phyloP scores from a whole-genome alignment of 2,797 vertebrate genomes.

The Chrysocyon brachyurus region DNA sequence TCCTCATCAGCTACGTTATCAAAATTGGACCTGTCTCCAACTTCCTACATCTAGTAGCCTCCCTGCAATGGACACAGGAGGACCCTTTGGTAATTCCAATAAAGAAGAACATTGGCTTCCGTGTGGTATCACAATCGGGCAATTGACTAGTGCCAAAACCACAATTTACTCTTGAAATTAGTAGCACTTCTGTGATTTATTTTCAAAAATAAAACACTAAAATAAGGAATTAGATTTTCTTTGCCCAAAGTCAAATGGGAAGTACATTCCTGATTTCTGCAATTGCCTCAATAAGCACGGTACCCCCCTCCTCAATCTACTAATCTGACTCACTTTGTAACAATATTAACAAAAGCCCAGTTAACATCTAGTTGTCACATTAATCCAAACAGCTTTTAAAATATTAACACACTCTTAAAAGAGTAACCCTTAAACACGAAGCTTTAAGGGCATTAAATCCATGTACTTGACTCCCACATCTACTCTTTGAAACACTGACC shows the following conservation, averaged over 20 bases:
- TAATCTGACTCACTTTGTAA: background rate
- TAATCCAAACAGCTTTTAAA: background rate
- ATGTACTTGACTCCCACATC: accelerated
- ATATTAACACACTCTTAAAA: background rate
- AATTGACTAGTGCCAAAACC: background rate
- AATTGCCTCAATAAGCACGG: background rate
- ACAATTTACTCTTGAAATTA: slow-evolving; percentile 58
- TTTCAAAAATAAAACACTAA: slow-evolving; percentile 36
- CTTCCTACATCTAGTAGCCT: background rate
- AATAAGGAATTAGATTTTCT: slow-evolving; percentile 42
- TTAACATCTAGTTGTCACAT: background rate
- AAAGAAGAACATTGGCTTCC: slow-evolving; percentile 44
- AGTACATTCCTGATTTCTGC: slow-evolving; percentile 25
- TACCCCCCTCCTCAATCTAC: background rate
- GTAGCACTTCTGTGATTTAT: slow-evolving; percentile 42
- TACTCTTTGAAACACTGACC: background rate
- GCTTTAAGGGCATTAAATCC: background rate
- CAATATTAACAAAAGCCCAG: background rate
- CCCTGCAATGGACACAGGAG: background rate
- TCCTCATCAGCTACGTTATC: background rate
- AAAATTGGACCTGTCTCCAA: slow-evolving; percentile 57
- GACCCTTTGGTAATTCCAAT: background rate
- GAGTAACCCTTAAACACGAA: background rate
- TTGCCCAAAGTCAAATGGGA: background rate
- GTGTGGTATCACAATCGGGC: background rate